Evolutionary conservation across 1,140 invertebrate species (phyloP), one percentile per base, ranked within the genome.

Genomic region (Yoshiicerus persimilis): DNA sequence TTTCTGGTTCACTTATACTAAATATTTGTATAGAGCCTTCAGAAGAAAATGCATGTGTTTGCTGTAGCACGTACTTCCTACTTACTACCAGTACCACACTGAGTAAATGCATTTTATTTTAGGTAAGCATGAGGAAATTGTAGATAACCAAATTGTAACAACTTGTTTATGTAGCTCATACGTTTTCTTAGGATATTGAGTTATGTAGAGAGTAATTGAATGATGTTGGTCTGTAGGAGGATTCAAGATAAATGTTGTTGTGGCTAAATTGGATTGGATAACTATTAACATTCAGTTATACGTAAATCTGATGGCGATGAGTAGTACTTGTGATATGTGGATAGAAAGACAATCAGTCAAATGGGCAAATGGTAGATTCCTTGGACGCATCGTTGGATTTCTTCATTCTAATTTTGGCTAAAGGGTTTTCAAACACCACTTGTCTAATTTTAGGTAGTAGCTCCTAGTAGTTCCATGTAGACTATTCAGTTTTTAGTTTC

Each of bases 391-490:
- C 38, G 38, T 41, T 83, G 77, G 36, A 38, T 83, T 83, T 36
- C 32, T 83, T 84, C 83, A 84, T 84, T 84, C 83, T 84, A 84
- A 84, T 84, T 84, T 84, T 84, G 83, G 83, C 83, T 34, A 62
- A 84, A 62, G 83, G 83, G 39, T 41, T 84, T n/a, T 84, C n/a
- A 38, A 32, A n/a, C 38, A 23, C 75, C 34, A 36, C 20, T 38
- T 20, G 38, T 84, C 83, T 84, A 84, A 84, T 47, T 47, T 84
- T 84, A 84, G 83, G n/a, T 39, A 36, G 77, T 38, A 84, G 83
- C 83, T 84, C 83, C 23, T 25, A 47, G 41, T 27, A 84, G 83
- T 39, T 84, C 83, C 23, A 20, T 30, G 41, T 27, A 41, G 20
- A 47, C 83, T 84, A 80, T 84, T 84, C n/a, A 84, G 83, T n/a